A percentile compares a stretch with the other conserved stretches of the same genome.
Evolutionary conservation across 1,140 invertebrate species (phyloP).

Genomic region (Bombus difficillimus): DNA sequence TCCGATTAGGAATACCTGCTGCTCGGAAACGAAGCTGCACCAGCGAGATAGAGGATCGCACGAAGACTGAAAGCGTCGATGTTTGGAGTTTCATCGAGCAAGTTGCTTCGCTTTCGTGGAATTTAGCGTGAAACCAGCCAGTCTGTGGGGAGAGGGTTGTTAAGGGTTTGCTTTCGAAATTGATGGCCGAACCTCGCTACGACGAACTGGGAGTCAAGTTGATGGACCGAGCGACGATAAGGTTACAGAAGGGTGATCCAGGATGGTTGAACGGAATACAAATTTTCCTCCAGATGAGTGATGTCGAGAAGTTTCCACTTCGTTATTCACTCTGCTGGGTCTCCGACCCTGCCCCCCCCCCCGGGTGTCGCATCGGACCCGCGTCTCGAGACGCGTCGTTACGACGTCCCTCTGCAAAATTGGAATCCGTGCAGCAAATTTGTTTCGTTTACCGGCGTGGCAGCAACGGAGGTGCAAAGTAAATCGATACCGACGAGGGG

Average conservation of each 20-base stretch:
- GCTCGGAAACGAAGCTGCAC: neutral
- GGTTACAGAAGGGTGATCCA: conserved; percentile 71
- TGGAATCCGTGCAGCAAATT: conserved; percentile 51
- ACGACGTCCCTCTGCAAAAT: conserved; percentile 35
- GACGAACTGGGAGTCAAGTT: conserved; percentile 72
- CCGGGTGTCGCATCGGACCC: conserved; percentile 35
- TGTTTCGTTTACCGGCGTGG: conserved; percentile 26
- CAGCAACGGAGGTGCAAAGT: neutral
- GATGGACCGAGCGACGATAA: conserved; percentile 76
- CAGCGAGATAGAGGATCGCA: neutral
- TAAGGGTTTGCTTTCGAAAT: conserved; percentile 69
- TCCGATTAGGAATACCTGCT: conserved; percentile 9
- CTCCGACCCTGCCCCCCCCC: neutral
- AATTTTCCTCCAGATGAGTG: conserved; percentile 74
- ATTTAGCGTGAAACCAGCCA: conserved; percentile 5
- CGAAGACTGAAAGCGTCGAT: conserved; percentile 21
- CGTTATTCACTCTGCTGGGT: conserved; percentile 67
- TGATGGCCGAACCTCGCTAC: conserved; percentile 71
- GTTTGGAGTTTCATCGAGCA: conserved; percentile 35
- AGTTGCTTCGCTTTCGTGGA: conserved; percentile 30
- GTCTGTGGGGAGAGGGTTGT: neutral
- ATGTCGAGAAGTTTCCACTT: conserved; percentile 75
- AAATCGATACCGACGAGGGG: neutral
- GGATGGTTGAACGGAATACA: conserved; percentile 70
- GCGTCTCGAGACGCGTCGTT: conserved; percentile 46